Evolutionary conservation across 2,113 vertebrate genomes (phyloP).

Genomic region (Ciconia maguari): DNA sequence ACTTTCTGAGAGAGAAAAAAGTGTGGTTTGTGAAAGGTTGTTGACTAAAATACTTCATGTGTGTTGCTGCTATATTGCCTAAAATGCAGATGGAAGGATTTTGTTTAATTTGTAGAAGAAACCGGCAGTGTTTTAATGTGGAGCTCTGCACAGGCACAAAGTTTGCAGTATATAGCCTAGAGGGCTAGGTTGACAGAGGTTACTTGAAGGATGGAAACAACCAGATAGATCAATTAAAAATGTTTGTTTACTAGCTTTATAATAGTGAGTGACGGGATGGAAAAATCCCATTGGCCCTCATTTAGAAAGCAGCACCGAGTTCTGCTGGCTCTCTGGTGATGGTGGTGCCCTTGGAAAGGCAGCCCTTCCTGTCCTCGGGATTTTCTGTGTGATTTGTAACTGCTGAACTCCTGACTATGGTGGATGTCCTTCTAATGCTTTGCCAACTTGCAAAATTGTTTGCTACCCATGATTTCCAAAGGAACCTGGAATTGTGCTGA

Average conservation of each 20-base stretch:
- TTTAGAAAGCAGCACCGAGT: not conserved
- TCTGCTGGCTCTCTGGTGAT: not conserved
- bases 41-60: not conserved
- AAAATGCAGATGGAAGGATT: not conserved
- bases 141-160: not conserved
- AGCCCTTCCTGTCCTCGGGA: not conserved
- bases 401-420: not conserved
- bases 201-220: slow-evolving; percentile 21
- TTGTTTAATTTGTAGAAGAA: not conserved
- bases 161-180: not conserved
- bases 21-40: not conserved
- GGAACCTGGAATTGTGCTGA: slow-evolving; percentile 30
- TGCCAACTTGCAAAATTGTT: not conserved
- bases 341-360: not conserved
- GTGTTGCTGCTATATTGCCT: not conserved
- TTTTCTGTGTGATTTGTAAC: not conserved
- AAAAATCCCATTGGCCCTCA: not conserved
- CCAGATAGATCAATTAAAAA: slow-evolving; percentile 14
- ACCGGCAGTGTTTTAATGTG: not conserved
- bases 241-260: not conserved
- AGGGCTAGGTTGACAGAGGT: not conserved
- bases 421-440: not conserved
- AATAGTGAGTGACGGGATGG: not conserved
- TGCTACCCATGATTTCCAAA: not conserved
- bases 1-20: not conserved